phyloP scores from a whole-genome alignment of 2,888 invertebrate species.

The Metellina segmentata region DNA sequence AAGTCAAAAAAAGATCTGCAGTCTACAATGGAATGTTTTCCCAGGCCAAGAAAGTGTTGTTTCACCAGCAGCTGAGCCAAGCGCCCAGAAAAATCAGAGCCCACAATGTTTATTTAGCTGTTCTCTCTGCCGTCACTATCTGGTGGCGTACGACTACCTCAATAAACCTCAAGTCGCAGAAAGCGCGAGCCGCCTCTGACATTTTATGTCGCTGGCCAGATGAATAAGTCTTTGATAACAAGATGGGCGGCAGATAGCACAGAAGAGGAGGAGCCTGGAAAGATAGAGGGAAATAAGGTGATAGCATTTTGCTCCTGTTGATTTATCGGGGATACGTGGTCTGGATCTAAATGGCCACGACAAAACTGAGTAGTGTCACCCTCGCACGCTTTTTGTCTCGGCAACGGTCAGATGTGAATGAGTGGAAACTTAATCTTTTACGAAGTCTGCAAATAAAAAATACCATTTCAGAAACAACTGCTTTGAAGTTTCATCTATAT shows the following conservation, averaged over 20 bases:
- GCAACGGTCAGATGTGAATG: neutral
- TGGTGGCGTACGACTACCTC: neutral
- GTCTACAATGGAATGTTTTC: slow-evolving; percentile 5
- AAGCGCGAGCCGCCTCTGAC: slow-evolving; percentile 13
- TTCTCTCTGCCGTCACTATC: slow-evolving; percentile 12
- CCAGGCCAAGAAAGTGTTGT: slow-evolving; percentile 7
- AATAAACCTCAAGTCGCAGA: slow-evolving; percentile 24
- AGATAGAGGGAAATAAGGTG: slow-evolving; percentile 24
- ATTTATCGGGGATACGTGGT: slow-evolving; percentile 57
- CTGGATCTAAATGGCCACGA: neutral
- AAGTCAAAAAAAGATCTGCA: slow-evolving; percentile 1
- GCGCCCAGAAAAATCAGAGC: slow-evolving; percentile 7
- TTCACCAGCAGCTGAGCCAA: slow-evolving; percentile 30
- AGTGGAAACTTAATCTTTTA: neutral
- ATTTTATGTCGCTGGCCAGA: slow-evolving; percentile 33
- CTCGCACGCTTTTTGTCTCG: neutral
- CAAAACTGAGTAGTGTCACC: neutral
- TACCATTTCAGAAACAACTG: no score
- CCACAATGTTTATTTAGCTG: slow-evolving; percentile 33
- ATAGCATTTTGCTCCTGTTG: slow-evolving; percentile 49
- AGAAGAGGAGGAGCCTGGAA: slow-evolving; percentile 9
- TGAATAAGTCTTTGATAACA: slow-evolving; percentile 65
- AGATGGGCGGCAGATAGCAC: slow-evolving; percentile 40
- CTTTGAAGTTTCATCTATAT: no score
- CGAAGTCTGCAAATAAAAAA: neutral